Percentiles rank a stretch among this genome's conserved stretches.
Evolutionary conservation across 2,888 invertebrate species (phyloP).

Genomic region (Eugnorisma glareosa): DNA sequence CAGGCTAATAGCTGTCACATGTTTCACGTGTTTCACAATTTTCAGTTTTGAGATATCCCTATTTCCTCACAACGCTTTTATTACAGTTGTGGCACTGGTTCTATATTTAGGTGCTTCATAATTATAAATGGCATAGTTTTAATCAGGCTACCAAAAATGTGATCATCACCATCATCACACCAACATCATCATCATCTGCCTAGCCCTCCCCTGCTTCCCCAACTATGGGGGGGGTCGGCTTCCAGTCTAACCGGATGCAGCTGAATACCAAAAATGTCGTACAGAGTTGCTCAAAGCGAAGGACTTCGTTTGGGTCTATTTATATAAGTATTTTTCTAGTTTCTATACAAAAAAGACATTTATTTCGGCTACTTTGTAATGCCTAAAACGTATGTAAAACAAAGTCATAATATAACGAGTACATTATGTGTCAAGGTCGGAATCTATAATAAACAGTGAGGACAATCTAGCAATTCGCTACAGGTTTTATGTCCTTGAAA

Average conservation of each 20-base stretch:
- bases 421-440: conserved; percentile 30
- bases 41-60: background rate
- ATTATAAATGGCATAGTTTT: background rate
- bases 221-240: background rate
- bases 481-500: background rate
- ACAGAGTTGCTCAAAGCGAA: background rate
- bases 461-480: conserved; percentile 2
- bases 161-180: background rate
- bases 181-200: background rate
- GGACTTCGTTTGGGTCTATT: background rate
- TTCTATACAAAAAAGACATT: conserved; percentile 4
- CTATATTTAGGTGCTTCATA: background rate
- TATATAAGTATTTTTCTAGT: background rate
- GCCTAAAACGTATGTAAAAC: conserved; percentile 9
- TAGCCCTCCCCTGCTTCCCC: background rate
- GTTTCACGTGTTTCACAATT: background rate
- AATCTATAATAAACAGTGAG: conserved; percentile 10
- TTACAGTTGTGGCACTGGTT: background rate
- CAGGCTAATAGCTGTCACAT: background rate
- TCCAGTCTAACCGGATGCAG: background rate
- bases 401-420: background rate
- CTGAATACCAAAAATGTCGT: background rate
- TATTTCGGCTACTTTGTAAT: conserved; percentile 16
- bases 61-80: background rate
- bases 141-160: background rate